A percentile compares a stretch with the other conserved stretches of the same genome.
phyloP scores from a whole-genome alignment of 2,113 vertebrate genomes.

The Lagopus muta region DNA sequence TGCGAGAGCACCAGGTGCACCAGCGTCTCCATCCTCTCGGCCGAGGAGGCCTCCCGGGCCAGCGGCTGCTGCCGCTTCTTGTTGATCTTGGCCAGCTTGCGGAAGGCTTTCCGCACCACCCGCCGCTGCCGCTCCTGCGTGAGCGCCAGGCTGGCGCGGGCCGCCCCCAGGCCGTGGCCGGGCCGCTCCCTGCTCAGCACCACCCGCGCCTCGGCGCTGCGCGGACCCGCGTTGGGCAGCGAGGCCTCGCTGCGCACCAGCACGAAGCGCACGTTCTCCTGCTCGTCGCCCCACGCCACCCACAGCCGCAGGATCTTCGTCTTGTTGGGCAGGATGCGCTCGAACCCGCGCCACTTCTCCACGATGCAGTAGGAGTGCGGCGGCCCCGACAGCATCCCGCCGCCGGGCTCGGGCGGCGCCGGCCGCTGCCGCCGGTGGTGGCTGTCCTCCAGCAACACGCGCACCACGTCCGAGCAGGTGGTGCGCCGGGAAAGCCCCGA shows the following conservation, averaged over 20 bases:
- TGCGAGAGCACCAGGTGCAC: conserved; percentile 94
- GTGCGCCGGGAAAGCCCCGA: conserved; percentile 90
- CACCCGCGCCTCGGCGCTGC: conserved; percentile 93
- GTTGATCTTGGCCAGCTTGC: conserved; percentile 94
- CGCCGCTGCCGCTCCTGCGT: conserved; percentile 89
- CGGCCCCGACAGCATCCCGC: conserved; percentile 84
- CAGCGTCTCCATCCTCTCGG: conserved; percentile 91
- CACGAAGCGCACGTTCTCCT: conserved; percentile 90
- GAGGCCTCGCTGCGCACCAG: conserved; percentile 89
- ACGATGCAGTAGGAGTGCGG: conserved; percentile 89
- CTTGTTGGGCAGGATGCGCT: conserved; percentile 90
- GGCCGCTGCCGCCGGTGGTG: conserved; percentile 67
- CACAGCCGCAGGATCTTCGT: conserved; percentile 92
- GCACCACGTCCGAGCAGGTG: conserved; percentile 91
- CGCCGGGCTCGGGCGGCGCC: conserved; percentile 55
- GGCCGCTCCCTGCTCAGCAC: conserved; percentile 88
- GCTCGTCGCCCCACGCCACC: conserved; percentile 92
- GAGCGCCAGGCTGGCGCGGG: conserved; percentile 71
- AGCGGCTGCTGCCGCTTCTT: conserved; percentile 78
- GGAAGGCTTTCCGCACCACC: conserved; percentile 92
- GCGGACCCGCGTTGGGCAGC: conserved; percentile 81
- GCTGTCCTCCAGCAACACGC: conserved; percentile 87
- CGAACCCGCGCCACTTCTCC: conserved; percentile 95
- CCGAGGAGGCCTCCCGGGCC: conserved; percentile 75
- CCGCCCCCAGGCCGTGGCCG: conserved; percentile 70